These are phyloP conservation scores for Halyomorpha halys DNA, from an alignment of 1,140 invertebrate genomes.

Conservation along the genomic window DNA sequence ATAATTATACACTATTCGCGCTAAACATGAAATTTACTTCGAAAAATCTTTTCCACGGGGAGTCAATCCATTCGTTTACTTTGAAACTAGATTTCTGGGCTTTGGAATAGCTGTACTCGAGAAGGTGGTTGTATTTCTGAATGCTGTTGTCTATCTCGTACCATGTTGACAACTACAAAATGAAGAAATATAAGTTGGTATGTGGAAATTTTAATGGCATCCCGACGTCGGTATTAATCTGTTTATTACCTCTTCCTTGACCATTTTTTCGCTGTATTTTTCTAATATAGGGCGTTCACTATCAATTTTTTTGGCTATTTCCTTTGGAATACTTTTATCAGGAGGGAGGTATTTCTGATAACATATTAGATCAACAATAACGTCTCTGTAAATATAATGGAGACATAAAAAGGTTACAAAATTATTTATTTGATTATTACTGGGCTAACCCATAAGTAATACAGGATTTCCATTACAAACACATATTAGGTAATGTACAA, in stretches of 20 bases:
- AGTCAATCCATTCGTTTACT: conserved; percentile 12
- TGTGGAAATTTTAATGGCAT: too few species aligned
- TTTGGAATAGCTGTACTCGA: conserved; percentile 9
- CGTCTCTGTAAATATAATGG: conserved; percentile 69
- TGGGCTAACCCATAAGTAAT: too few species aligned
- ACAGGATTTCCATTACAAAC: too few species aligned
- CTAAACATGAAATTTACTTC: background rate
- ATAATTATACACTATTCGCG: too few species aligned
- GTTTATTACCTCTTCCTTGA: background rate
- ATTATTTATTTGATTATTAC: too few species aligned
- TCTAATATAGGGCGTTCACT: background rate
- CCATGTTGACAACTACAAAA: background rate
- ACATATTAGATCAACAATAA: conserved; percentile 85
- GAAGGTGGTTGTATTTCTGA: background rate
- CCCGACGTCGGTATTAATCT: too few species aligned
- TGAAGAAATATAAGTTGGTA: too few species aligned
- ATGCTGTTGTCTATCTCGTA: background rate
- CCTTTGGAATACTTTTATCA: conserved; percentile 81
- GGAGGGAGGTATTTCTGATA: conserved; percentile 90
- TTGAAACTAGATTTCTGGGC: conserved; percentile 6
- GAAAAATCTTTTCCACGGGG: conserved; percentile 8
- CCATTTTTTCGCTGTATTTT: background rate
- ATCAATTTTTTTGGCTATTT: conserved; percentile 37
- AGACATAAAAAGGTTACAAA: too few species aligned
- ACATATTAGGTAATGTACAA: too few species aligned